Conservation (phyloP, 2,797 vertebrate genomes). For the Triplophysa bombifrons region DNA sequence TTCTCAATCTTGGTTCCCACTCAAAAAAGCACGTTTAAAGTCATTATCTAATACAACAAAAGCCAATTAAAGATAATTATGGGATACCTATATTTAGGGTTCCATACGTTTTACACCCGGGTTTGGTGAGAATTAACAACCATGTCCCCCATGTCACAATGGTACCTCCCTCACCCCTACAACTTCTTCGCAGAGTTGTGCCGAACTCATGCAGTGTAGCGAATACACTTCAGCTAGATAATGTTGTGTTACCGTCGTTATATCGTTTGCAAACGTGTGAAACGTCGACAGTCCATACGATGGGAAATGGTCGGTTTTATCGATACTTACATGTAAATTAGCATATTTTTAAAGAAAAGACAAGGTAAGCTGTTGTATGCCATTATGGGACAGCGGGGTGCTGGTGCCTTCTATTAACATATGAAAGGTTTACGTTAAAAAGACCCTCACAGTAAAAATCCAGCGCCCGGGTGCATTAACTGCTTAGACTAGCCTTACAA, state of each 20-base stretch:
- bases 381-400: constrained; percentile 22
- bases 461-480: too few species aligned
- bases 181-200: constrained; percentile 24
- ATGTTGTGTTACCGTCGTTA: not conserved
- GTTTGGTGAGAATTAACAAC: not conserved
- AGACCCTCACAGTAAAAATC: not conserved
- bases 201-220: not conserved
- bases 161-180: not conserved
- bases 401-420: constrained; percentile 38
- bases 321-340: not conserved
- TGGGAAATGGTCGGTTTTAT: constrained; percentile 12
- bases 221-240: not conserved
- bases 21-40: not conserved
- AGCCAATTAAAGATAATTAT: not conserved
- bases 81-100: not conserved
- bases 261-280: not conserved
- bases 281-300: not conserved
- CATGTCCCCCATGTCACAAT: not conserved
- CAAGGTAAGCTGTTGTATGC: not conserved
- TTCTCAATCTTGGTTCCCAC: not conserved
- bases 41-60: not conserved
- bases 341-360: constrained; percentile 10
- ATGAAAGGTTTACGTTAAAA: constrained; percentile 33
- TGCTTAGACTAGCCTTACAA: too few species aligned
- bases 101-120: not conserved